Evolutionary conservation across 2,888 invertebrate species (phyloP).

Genomic region (Cosmorhoe ocellata): DNA sequence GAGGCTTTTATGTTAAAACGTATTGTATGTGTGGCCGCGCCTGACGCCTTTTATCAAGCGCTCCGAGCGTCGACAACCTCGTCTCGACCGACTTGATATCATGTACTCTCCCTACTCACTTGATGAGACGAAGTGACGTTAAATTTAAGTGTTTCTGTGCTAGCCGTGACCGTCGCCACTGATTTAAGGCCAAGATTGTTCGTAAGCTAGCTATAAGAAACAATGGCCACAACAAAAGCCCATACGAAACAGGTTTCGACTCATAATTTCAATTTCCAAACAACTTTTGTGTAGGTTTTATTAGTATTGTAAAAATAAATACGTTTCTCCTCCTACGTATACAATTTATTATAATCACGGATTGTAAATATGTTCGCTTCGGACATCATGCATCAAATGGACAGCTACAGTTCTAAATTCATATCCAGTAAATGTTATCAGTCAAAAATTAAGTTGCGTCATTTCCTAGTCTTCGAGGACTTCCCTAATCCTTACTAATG

Average conservation of each 20-base stretch:
- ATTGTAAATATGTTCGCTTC: conserved; percentile 8
- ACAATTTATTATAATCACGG: conserved; percentile 12
- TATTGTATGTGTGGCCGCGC: conserved; percentile 60
- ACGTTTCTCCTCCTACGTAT: conserved; percentile 14
- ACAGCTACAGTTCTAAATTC: neutral
- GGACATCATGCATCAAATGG: conserved; percentile 16
- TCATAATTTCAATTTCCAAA: conserved; percentile 20
- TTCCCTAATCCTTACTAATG: conserved; percentile 73
- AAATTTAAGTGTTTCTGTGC: conserved; percentile 19
- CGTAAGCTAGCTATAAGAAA: conserved; percentile 23
- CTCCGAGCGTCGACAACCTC: conserved; percentile 34
- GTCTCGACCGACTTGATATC: conserved; percentile 31
- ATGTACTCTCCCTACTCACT: conserved; percentile 11
- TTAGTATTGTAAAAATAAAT: conserved; percentile 15
- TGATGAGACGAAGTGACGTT: conserved; percentile 27
- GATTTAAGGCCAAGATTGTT: conserved; percentile 22
- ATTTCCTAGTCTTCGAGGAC: conserved; percentile 66
- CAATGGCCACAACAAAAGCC: conserved; percentile 22
- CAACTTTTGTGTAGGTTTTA: conserved; percentile 20
- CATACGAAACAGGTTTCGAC: conserved; percentile 19
- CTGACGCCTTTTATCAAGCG: conserved; percentile 38
- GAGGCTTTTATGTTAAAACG: conserved; percentile 62
- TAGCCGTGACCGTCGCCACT: conserved; percentile 7
- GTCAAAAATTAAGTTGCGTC: conserved; percentile 53
- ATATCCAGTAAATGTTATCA: neutral